Evolutionary conservation across 2,113 vertebrate genomes (phyloP), one percentile per base, ranked within the genome.

Genomic region (Erythrolamprus reginae): DNA sequence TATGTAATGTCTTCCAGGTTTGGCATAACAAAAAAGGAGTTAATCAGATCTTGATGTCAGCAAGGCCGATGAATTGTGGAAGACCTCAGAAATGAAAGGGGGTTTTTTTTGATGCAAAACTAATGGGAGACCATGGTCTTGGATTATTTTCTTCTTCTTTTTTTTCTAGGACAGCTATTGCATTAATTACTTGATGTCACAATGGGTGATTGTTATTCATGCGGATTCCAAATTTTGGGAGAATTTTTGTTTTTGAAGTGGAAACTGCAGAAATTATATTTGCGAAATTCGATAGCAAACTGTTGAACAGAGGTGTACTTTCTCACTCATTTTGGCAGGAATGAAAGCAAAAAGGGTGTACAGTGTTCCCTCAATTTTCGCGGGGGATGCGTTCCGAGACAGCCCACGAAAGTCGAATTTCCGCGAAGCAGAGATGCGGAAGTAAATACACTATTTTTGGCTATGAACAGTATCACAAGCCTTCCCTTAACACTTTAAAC

Each of bases 1-100:
- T 87, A 86, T 90, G 50, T 77, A 87, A 82, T 90, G 82, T 53
- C 26, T 51, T 87, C 53, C 52, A 45, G 10, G 77, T 24, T 38
- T 90, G 84, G 89, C 89, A 90, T 52, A 45, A 21, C 65, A 84
- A 77, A 85, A 85, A 52, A 90, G 47, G 84, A 90, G 86, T 86
- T 90, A 70, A 90, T 86, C 84, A 90, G 84, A 70, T 52, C 56
- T 86, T 52, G 84, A 70, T 86, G 84, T 86, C 70, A 70, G 56
- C 52, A 50, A 55, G 48, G 50, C 33, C 52, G 61, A 50, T 55
- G 84, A 53, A 52, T 50, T 86, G 84, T 15, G 24, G 58, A 53
- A 77, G 48, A 77, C 10, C 24, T 87, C 84, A n/a, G 48, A 38
- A 87, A 84, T 84, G 42, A 84, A n/a, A n/a, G n/a, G n/a, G n/a